Base-by-base conservation (phyloP, 2,888 invertebrate species). In the Barypeithes pellucidus region DNA sequence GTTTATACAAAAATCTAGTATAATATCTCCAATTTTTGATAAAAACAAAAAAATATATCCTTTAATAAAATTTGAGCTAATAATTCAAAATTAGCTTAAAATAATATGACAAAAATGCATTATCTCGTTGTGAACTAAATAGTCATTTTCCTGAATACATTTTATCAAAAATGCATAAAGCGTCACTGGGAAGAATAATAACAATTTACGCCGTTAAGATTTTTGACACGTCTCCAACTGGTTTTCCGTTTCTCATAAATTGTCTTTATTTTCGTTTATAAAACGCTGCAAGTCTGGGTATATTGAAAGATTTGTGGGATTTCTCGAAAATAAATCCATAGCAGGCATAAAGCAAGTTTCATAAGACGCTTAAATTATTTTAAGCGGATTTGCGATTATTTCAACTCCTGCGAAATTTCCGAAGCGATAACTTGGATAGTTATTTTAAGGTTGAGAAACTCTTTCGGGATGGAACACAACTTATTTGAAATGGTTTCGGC, bases 351-450 rank as follows among this genome's bases (percentile, higher is more conserved):
- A 66, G 54, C 52, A 39, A 66, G 66, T 66, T 66, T 66, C 47
- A 52, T 50, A 66, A 50, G 66, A 66, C 52, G 52, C 52, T 52
- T 29, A 50, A 66, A 66, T 66, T 52, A 66, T 66, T 66, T 66
- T 66, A 66, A 66, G 66, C 47, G 66, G 66, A 66, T 66, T 66
- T 41, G 50, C 39, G 66, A 66, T 66, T 66, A 66, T 66, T 39
- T 66, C 66, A 18, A 41, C 50, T 52, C 54, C 52, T 66, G 18
- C 39, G 66, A 50, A 54, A 41, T 50, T 24, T 8, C 66, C 39
- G 54, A 54, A 52, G 66, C 36, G 50, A 66, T 66, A 50, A 33
- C 54, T 52, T 50, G 54, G 54, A 66, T 52, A 52, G 66, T 66
- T 66, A 66, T 66, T 66, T 66, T 66, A 66, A 66, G 66, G 66